Conservation (phyloP, 2,113 vertebrate genomes). For the Rhinoderma darwinii region DNA sequence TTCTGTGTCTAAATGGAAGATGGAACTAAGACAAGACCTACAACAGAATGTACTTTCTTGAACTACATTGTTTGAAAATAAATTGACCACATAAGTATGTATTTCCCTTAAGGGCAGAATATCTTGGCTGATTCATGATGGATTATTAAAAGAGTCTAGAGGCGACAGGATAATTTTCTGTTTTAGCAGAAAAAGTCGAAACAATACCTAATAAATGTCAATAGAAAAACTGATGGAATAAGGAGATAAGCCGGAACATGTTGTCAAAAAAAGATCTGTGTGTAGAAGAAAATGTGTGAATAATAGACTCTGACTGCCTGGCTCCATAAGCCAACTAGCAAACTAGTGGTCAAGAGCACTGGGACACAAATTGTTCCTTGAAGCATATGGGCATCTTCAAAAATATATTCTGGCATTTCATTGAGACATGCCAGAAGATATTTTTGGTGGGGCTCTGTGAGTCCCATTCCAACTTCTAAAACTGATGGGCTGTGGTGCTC, state of each 20-base stretch:
- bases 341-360: not conserved
- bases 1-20: not conserved
- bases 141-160: conserved; percentile 19
- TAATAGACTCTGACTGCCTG: not conserved
- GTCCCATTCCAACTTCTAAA: not conserved
- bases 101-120: not conserved
- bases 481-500: not conserved
- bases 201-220: conserved; percentile 31
- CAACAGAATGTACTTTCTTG: not conserved
- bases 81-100: not conserved
- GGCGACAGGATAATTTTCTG: conserved; percentile 27
- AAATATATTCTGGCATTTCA: not conserved
- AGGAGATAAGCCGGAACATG: not conserved
- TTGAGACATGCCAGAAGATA: too few species aligned
- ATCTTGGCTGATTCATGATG: conserved; percentile 4
- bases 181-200: not conserved
- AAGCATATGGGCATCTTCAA: not conserved
- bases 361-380: not conserved
- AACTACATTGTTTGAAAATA: not conserved
- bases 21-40: not conserved
- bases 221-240: conserved; percentile 4
- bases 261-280: too few species aligned
- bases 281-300: not conserved
- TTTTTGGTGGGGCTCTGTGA: not conserved
- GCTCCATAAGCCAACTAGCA: not conserved